Conservation (phyloP, 2,888 invertebrate species). For the Sinopyrophorus schimmeli region DNA sequence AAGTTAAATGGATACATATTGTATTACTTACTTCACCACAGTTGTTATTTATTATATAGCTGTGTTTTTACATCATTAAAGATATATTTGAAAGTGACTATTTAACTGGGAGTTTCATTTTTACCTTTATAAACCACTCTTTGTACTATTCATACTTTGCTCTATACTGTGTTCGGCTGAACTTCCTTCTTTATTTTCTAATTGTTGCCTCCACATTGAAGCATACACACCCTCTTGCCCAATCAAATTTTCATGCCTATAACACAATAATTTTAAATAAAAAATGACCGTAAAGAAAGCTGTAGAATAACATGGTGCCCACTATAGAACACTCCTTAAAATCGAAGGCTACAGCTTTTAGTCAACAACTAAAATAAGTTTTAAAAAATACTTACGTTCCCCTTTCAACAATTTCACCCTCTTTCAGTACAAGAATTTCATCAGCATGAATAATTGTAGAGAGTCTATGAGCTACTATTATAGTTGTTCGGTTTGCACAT, state of each 20-base stretch:
- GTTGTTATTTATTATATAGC: no score
- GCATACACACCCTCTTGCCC: slow-evolving; percentile 76
- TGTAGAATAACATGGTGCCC: no score
- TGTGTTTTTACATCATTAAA: no score
- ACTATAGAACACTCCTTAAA: no score
- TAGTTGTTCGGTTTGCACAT: slow-evolving; percentile 84
- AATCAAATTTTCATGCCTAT: slow-evolving; percentile 74
- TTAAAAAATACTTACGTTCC: slow-evolving; percentile 59
- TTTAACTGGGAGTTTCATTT: no score
- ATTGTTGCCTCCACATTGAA: slow-evolving; percentile 92
- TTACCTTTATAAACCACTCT: slow-evolving; percentile 1
- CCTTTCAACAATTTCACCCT: slow-evolving; percentile 89
- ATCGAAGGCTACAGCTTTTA: no score
- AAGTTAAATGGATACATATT: no score
- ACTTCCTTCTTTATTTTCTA: slow-evolving; percentile 57
- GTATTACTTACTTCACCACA: no score
- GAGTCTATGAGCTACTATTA: slow-evolving; percentile 92
- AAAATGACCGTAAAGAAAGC: no score
- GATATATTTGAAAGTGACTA: no score
- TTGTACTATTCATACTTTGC: slow-evolving; percentile 33
- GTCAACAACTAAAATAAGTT: no score
- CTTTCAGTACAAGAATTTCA: slow-evolving; percentile 89
- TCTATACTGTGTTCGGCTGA: slow-evolving; percentile 46
- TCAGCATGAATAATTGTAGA: slow-evolving; percentile 95
- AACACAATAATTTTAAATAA: slow-evolving; percentile 41